These are phyloP conservation scores for Erynnis tages DNA, from an alignment of 2,888 invertebrate genomes.

Conservation along the genomic window DNA sequence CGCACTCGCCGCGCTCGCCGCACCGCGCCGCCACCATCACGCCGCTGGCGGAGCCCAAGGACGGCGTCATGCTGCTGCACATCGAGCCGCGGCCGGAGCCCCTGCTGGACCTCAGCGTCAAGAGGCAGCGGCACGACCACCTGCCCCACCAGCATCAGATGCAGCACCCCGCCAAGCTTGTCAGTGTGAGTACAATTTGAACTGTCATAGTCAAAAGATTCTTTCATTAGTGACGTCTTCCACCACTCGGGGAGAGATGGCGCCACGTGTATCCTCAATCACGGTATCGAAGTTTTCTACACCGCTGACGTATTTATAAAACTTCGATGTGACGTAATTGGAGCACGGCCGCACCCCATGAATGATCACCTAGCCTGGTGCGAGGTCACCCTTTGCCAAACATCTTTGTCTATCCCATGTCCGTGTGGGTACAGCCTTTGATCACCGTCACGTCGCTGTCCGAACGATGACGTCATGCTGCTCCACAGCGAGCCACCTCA, in stretches of 20 bases:
- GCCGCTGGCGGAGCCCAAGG: conserved; percentile 81
- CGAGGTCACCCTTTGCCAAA: too few species aligned
- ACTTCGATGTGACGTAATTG: too few species aligned
- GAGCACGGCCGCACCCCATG: too few species aligned
- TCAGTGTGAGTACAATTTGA: conserved; percentile 34
- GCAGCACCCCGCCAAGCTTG: conserved; percentile 54
- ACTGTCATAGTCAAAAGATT: too few species aligned
- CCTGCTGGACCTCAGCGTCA: conserved; percentile 88
- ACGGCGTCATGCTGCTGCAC: conserved; percentile 83
- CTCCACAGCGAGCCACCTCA: conserved; percentile 83
- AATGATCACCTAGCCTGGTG: too few species aligned
- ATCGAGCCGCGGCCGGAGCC: conserved; percentile 82
- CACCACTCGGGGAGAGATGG: too few species aligned
- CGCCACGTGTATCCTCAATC: too few species aligned
- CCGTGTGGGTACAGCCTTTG: too few species aligned
- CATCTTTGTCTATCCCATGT: too few species aligned
- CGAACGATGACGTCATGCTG: conserved; percentile 83
- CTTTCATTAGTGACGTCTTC: too few species aligned
- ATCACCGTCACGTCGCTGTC: conserved; percentile 84
- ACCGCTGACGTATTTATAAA: too few species aligned
- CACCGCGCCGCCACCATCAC: conserved; percentile 81
- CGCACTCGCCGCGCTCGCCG: conserved; percentile 53
- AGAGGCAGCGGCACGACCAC: conserved; percentile 82
- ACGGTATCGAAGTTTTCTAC: too few species aligned
- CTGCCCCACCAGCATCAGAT: conserved; percentile 39